A percentile compares a stretch with the other conserved stretches of the same genome.
Evolutionary conservation across 1,140 invertebrate genomes (phyloP).

Genomic region (Cylas formicarius): DNA sequence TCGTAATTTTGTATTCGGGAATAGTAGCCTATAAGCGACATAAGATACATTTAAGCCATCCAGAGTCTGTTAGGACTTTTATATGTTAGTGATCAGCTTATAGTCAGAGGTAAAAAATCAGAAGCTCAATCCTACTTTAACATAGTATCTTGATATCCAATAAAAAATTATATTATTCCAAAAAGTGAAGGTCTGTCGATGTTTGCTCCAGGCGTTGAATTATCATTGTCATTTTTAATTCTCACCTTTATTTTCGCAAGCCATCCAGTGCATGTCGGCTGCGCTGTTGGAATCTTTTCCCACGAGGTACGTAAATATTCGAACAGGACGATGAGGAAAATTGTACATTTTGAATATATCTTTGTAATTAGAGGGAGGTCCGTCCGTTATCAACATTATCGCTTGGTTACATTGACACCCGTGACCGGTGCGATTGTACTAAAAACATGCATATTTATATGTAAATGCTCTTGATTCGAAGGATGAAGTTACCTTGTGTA

Average conservation of each 20-base stretch:
- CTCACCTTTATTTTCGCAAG: constrained; percentile 92
- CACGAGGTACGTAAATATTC: constrained; percentile 95
- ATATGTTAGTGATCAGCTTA: no score
- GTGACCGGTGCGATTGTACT: constrained; percentile 72
- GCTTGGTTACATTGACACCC: constrained; percentile 95
- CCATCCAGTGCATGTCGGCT: constrained; percentile 84
- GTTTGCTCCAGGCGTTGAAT: no score
- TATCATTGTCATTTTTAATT: no score
- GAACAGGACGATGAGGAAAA: constrained; percentile 81
- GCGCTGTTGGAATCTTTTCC: constrained; percentile 84
- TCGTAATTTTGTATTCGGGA: constrained; percentile 45
- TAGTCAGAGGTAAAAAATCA: no score
- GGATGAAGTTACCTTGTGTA: constrained; percentile 63
- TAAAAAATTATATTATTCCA: no score
- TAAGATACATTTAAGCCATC: no score
- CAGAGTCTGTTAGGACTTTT: no score
- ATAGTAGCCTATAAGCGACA: constrained; percentile 35
- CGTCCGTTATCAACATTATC: constrained; percentile 93
- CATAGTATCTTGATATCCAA: no score
- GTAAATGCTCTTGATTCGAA: neutral
- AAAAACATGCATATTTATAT: constrained; percentile 26
- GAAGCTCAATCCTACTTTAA: no score
- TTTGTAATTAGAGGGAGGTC: constrained; percentile 65
- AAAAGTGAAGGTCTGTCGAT: no score
- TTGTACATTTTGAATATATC: constrained; percentile 77